Base-by-base conservation (phyloP, 2,888 invertebrate species). In the Gryllus longicercus region DNA sequence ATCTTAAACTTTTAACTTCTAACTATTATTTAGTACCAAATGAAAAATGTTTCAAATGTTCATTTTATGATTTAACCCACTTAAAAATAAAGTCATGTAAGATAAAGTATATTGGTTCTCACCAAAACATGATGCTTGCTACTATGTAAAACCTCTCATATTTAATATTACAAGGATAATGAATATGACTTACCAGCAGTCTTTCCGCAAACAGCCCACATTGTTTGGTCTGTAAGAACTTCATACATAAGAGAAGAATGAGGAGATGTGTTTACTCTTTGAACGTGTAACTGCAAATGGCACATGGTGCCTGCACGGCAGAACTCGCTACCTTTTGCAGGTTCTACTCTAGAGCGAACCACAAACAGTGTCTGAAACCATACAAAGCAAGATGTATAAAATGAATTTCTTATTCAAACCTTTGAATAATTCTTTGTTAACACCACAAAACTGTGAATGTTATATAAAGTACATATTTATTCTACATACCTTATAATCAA, bases 151-250 rank as follows among this genome's bases (percentile, higher is more conserved):
- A 63, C 11, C 63, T 63, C 8, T 63, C 63, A 63, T 63, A 5
- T 18, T 16, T 16, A 77, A 23, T 38, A 50, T 18, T 38, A 49
- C 8, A 77, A 77, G 18, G 49, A 49, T 77, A 77, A 4, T 49
- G 14, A 49, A 16, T 38, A 79, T 18, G 77, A 81, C 85, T 85
- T 86, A 90, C 96, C 97, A 84, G 96, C 95, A 50, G 96, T 95
- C 80, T 96, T 90, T 2, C 97, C 97, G 85, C 96, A 93, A 50
- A 97, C 94, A 1, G 96, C 96, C 98, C 98, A 98, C 90, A 95
- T 92, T 63, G 94, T 93, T 86, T 96, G 96, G 87, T 97, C 97
- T 18, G 95, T 95, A 78, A 96, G 88, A 14, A 98, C 96, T 88
- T 97, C 97, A 86, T 97, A 98, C 96, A 97, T 96, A 0, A 97